Base-by-base conservation (phyloP, 2,888 invertebrate species). In the Caenorhabditis panamensis region DNA sequence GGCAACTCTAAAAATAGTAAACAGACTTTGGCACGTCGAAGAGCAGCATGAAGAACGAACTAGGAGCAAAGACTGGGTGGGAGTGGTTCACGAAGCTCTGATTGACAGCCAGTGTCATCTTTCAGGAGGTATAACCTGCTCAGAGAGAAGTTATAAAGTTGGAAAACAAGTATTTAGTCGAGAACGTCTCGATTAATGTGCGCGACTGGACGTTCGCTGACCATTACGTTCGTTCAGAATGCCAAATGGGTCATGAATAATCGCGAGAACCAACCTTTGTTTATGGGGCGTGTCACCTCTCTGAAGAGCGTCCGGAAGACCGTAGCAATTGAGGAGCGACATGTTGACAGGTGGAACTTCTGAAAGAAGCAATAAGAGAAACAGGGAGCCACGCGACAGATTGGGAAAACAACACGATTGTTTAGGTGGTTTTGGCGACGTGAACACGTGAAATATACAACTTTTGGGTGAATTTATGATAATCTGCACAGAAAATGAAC, bases 311-410 rank as follows among this genome's bases (percentile, higher is more conserved):
- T 73, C 73, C 20, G 73, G 59, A 41, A 66, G 64, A 51, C 66
- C 66, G 41, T 73, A 72, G 37, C 72, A 66, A 58, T 73, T 73
- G 64, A 73, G 73, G 51, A 73, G 73, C n/a, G 73, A 73, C 73
- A 73, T 73, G 62, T 9, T 6, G 68, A 51, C 53, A 16, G 53
- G 36, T 18, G 37, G 36, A 31, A 31, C 47, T 62, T 56, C 63
- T 56, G 47, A 28, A 72, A 20, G 0, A 36, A 16, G 28, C 9
- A 54, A 71, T 62, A n/a, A 59, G 28, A 28, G 20, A 6, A 54
- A 11, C 11, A 28, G 37, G 44, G 41, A 41, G 13, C 41, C 13
- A 41, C 41, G 41, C 13, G 41, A 41, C 13, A 41, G 31, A n/a
- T n/a, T n/a, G n/a, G n/a, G n/a, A n/a, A n/a, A n/a, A n/a, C n/a